Base-by-base conservation (phyloP, 2,888 invertebrate genomes). In the Branchipolynoe longqiensis region DNA sequence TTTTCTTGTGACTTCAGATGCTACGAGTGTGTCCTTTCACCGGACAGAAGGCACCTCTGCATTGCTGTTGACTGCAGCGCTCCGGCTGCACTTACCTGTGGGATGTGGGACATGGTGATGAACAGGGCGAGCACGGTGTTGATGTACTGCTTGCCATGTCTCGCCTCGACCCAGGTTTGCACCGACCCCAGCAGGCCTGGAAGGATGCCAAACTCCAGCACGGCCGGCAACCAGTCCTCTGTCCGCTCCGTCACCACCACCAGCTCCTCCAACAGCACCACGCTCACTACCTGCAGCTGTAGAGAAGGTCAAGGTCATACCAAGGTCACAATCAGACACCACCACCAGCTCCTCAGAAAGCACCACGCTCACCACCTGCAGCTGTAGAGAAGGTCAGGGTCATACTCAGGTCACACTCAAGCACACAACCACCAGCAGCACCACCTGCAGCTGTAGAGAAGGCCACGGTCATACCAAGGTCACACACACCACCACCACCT, bases 101-200 rank as follows among this genome's bases (percentile, higher is more conserved):
- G 87, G 38, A 78, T 87, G 54, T 89, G 88, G 4, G 92, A 90
- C n/a, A 93, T 89, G 4, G 91, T 90, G 14, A 91, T 87, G 14
- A 92, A 88, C 22, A 93, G 87, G 8, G 90, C 86, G 18, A 92
- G 87, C 8, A 89, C 89, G 6, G 91, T 87, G 73, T 92, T 91
- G 22, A 92, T 90, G 85, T 92, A 93, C 14, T 91, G 88, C 14
- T 91, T 78, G 18, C 92, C 91, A 83, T 92, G 91, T 64, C 89
- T 89, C 8, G 89, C 89, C 41, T 90, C 89, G 36, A 92, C 89
- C 87, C 90, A 91, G 28, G 87, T 84, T 82, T 92, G 89, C 40
- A 91, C 86, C 22, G 92, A 91, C 4, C 90, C 87, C 33, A 93
- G 89, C 6, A 93, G 87, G 12, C 90, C 89, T 0, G 90, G 88